phyloP scores from a whole-genome alignment of 2,797 vertebrate species.

The Choloepus didactylus region DNA sequence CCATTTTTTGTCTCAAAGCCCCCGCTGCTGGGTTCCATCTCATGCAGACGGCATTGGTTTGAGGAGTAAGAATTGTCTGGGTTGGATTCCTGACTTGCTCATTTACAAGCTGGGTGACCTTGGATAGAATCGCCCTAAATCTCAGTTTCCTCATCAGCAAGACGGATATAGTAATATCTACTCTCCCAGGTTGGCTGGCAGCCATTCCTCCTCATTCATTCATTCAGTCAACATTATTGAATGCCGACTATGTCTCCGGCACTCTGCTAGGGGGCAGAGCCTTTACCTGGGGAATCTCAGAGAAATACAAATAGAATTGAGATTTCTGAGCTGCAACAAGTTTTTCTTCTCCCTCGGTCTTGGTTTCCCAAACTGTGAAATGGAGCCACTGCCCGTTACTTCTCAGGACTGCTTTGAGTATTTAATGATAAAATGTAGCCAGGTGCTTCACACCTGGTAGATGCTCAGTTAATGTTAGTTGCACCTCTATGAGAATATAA shows the following conservation, averaged over 20 bases:
- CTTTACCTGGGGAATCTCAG: not conserved
- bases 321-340: accelerated
- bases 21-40: not conserved
- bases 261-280: accelerated
- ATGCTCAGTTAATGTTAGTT: not conserved
- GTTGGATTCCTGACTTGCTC: not conserved
- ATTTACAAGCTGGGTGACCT: not conserved
- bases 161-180: not conserved
- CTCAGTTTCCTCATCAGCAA: not conserved
- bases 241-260: accelerated
- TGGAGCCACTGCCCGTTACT: not conserved
- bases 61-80: not conserved
- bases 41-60: not conserved
- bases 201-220: not conserved
- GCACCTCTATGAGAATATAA: not conserved
- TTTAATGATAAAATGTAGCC: constrained; percentile 18
- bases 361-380: not conserved
- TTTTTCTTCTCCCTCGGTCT: not conserved
- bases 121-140: not conserved
- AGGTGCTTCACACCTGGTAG: not conserved
- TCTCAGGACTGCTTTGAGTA: not conserved
- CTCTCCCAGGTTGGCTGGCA: accelerated
- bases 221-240: not conserved
- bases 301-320: not conserved
- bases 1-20: not conserved